Evolutionary conservation across 2,888 invertebrate genomes (phyloP), one percentile per base, ranked within the genome.

Genomic region (Syrista parreyssii): DNA sequence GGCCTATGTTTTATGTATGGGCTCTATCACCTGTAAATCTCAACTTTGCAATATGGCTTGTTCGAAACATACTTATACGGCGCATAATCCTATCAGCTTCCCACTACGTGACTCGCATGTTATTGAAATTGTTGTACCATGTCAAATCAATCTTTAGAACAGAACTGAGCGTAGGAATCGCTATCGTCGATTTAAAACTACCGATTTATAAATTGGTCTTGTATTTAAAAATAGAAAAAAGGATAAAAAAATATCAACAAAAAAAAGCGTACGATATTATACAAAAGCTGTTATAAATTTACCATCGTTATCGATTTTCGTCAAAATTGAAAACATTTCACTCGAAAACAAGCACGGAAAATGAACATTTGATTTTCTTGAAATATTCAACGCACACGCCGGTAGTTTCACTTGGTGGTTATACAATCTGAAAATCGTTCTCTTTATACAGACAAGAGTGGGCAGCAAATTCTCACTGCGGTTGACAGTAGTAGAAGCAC

Each of bases 21-120:
- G 31, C 31, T 32, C 71, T 31, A 31, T 32, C 31, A 71, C 71
- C 71, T 71, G 71, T 71, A 71, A 71, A 71, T 71, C 32, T 71
- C 31, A 32, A 71, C 71, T 31, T 32, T 31, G 71, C 71, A 31
- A 71, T 71, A 71, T 32, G 71, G 31, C 31, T 55, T 55, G 55
- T 55, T 55, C 55, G 23, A 71, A 31, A 15, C 32, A 32, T 71
- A 71, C 71, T 31, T 71, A 71, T 32, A 31, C 15, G 12, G 31
- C 31, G 71, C 32, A 71, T 71, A 71, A 71, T 71, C 71, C 71
- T 71, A 71, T 71, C 71, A 32, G 31, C 12, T 71, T 11, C 15
- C 31, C 31, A 32, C 71, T 31, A 71, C 71, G 71, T 71, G 71
- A 71, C 31, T 71, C 15, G 9, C 71, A 71, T 71, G 2, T 71